Evolutionary conservation across 2,888 invertebrate genomes (phyloP), one percentile per base, ranked within the genome.

Genomic region (Lymantria dispar): DNA sequence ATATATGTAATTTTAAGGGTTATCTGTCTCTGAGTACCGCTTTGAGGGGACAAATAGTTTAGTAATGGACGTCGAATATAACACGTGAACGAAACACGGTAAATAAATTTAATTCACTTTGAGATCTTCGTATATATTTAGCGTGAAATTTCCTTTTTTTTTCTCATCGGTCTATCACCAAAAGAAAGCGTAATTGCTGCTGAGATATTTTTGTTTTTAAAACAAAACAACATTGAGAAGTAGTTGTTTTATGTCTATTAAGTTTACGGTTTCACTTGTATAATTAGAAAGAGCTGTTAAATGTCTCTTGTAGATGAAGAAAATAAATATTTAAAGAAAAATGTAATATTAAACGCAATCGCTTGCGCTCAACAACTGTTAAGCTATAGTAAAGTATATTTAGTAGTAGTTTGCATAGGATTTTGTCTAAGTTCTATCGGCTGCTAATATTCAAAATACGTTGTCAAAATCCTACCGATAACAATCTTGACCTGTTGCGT

Each of bases 401-500:
- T 8, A 30, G 8, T 30, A 5, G 5, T 30, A 30, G 30, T 30
- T 5, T 30, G 30, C 30, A 8, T 8, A 30, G 30, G 9, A 33
- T 33, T 8, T 8, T 33, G 2, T 33, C 33, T 33, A 22, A 22
- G 8, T 33, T 8, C 33, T 7, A 33, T 33, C 8, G 1, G 33
- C 8, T 10, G 10, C 33, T 33, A 33, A 33, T 10, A 10, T 33
- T 10, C 8, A 33, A 10, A 3, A 33, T 10, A 10, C 5, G 5
- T 22, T 22, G 31, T 45, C 15, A 55, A 47, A 50, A 52, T 37
- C 45, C 43, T 51, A 53, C 41, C 38, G 48, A 53, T 47, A 52
- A 54, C 30, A 29, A 39, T 44, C 64, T 62, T 70, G 70, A 71
- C 67, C 67, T 70, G 64, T 73, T 72, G 65, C 68, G 60, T 63